These are phyloP conservation scores for Heliocidaris tuberculata DNA, from an alignment of 35 echinoderm and acorn worm species.

Conservation along the genomic window DNA sequence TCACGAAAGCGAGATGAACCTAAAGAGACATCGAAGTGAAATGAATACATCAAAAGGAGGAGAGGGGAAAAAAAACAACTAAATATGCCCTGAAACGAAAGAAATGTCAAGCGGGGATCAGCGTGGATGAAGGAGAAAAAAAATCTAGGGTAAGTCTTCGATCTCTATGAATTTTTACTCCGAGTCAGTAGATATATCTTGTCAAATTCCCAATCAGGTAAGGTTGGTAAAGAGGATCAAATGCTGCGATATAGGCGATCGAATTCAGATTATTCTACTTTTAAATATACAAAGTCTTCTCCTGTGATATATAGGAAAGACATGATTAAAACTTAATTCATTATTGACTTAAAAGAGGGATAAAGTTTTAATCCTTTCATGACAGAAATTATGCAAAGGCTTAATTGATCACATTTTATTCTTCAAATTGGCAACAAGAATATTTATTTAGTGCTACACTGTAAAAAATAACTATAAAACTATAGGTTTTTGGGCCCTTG, in stretches of 20 bases:
- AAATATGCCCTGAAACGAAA: background rate
- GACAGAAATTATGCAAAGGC: no score
- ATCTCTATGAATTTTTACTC: background rate
- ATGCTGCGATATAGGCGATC: background rate
- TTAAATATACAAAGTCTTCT: background rate
- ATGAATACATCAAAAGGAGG: background rate
- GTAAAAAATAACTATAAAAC: no score
- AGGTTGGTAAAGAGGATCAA: background rate
- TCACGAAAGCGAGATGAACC: background rate
- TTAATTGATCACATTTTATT: no score
- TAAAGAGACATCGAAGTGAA: background rate
- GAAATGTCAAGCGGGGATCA: background rate
- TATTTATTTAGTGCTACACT: no score
- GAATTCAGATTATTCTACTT: background rate
- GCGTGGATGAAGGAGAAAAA: background rate
- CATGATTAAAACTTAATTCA: background rate
- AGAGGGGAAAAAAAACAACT: background rate
- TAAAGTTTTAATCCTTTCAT: no score
- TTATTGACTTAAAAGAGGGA: background rate
- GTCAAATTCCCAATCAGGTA: background rate
- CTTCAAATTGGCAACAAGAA: no score
- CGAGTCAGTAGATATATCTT: background rate
- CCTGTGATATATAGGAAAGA: background rate
- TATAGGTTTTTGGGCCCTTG: no score
- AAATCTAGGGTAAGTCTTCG: background rate